Evolutionary conservation across 2,797 vertebrate genomes (phyloP).

Genomic region (Darevskia nairensis): DNA sequence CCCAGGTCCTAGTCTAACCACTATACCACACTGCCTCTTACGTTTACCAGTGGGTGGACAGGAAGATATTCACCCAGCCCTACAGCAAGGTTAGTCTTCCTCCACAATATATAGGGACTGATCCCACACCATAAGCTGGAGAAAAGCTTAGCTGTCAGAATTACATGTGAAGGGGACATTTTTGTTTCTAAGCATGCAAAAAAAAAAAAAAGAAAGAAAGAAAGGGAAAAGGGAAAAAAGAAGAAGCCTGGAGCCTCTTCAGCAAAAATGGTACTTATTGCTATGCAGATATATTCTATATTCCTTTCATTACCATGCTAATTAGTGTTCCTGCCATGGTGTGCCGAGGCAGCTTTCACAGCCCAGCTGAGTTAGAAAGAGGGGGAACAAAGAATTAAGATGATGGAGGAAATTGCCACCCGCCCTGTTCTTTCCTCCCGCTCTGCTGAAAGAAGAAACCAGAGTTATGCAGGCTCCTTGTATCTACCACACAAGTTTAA

Average conservation of each 20-base stretch:
- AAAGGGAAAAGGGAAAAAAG: accelerated
- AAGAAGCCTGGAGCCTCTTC: neutral
- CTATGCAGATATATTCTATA: slow-evolving; percentile 24
- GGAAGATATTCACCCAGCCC: too few species aligned
- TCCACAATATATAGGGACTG: neutral
- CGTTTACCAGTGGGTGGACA: neutral
- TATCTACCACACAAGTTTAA: too few species aligned
- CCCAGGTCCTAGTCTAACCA: too few species aligned
- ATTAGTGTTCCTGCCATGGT: neutral
- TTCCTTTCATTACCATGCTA: slow-evolving; percentile 32
- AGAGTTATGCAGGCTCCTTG: neutral
- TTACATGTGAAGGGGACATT: neutral
- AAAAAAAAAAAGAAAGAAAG: too few species aligned
- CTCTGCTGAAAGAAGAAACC: too few species aligned
- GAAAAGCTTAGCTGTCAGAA: neutral
- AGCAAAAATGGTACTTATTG: neutral
- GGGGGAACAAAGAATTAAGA: neutral
- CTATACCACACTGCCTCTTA: neutral
- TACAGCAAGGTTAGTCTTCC: neutral
- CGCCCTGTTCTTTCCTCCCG: too few species aligned
- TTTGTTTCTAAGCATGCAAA: neutral
- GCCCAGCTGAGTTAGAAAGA: neutral
- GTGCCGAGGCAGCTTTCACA: slow-evolving; percentile 10
- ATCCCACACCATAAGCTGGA: neutral
- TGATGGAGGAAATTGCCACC: neutral